Evolutionary conservation across 2,113 vertebrate species (phyloP).

Genomic region (Glareola pratincola): DNA sequence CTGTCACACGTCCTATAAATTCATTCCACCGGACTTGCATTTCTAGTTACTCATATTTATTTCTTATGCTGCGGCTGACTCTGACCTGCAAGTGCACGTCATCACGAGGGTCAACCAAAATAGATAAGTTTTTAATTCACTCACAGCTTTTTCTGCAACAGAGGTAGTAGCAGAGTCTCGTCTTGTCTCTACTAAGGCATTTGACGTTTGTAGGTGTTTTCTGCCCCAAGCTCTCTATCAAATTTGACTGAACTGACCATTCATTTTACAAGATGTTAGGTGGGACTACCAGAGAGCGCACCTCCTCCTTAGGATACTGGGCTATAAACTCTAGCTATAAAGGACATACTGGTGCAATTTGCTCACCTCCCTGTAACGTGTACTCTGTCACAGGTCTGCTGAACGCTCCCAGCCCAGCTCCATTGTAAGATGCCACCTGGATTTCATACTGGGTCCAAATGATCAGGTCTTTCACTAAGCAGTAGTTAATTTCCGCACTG

Average conservation of each 20-base stretch:
- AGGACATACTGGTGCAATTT: background rate
- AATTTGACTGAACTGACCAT: background rate
- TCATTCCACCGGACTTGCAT: background rate
- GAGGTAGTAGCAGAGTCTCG: background rate
- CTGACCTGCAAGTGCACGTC: background rate
- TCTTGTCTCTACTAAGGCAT: background rate
- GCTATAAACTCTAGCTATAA: background rate
- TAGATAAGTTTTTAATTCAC: background rate
- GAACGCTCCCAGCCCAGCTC: conserved; percentile 89
- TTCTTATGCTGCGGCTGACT: background rate
- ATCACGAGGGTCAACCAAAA: background rate
- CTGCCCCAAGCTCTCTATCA: background rate
- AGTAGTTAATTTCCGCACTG: conserved; percentile 95
- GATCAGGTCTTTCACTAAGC: conserved; percentile 91
- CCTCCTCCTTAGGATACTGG: background rate
- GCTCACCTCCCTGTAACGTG: conserved; percentile 94
- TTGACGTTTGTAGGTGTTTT: background rate
- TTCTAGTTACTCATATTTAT: conserved; percentile 23
- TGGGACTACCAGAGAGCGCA: background rate
- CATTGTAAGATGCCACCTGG: conserved; percentile 94
- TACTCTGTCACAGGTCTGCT: conserved; percentile 90
- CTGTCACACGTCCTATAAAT: background rate
- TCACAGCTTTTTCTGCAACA: background rate
- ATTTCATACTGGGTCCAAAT: conserved; percentile 99
- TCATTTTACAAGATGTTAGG: background rate